Base-by-base conservation (phyloP, 2,888 invertebrate species). In the Pristionchus exspectatus region DNA sequence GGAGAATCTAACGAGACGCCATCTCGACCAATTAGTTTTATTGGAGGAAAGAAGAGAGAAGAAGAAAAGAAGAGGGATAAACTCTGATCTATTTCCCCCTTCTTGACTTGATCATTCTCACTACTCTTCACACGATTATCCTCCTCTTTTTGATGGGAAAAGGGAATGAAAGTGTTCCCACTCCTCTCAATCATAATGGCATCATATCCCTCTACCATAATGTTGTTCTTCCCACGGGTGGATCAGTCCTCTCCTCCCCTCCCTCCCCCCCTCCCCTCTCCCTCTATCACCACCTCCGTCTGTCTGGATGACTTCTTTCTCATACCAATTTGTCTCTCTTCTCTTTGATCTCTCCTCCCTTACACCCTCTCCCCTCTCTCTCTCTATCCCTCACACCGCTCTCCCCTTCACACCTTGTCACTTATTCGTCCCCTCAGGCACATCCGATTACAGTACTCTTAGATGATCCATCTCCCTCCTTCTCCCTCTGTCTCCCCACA, bases 321-420 rank as follows among this genome's bases (percentile, higher is more conserved):
- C 63, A 63, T 66, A 63, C 85, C 63, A 59, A 63, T 66, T 85
- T 66, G 59, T 85, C 85, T 85, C 85, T 85, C 63, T 56, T 66
- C 38, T 27, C 63, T 81, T 81, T 81, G 81, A 81, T 81, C 81
- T 74, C 81, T 81, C 81, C 50, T 54, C 54, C 81, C 72, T 72
- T 72, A 72, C 72, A 72, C 72, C 50, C 54, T 27, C 50, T 54
- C n/a, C 33, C n/a, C 38, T 14, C 72, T 21, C 72, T 30, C 33
- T 16, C 33, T 16, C 72, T 33, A 21, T 7, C 33, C 30, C 27
- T 24, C 69, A 27, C 69, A n/a, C n/a, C 21, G 5, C 33, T 38
- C 81, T 66, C 38, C 44, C 50, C 59, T 85, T 66, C 85, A 85
- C 85, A 59, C 85, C 85, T 85, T 85, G 59, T 66, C 85, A 59